Conservation (phyloP, 1,140 invertebrate genomes). For the Xylocopa sonorina region DNA sequence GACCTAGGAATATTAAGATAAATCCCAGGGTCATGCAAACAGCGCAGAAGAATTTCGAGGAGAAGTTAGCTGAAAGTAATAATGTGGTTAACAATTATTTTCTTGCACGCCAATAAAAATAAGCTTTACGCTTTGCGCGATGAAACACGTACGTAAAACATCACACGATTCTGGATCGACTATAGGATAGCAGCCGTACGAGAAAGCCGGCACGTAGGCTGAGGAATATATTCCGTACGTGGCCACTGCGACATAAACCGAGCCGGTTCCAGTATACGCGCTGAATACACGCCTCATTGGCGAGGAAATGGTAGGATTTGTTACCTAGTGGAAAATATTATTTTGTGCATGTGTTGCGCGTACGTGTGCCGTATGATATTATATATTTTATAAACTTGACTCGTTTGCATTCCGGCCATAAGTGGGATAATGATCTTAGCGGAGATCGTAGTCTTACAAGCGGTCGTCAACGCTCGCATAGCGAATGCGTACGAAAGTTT, state of each 20-base stretch:
- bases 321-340: constrained; percentile 69
- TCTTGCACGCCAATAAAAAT: too few species aligned
- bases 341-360: too few species aligned
- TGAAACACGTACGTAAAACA: constrained; percentile 75
- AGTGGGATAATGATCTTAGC: too few species aligned
- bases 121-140: background rate
- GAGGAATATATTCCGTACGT: constrained; percentile 78
- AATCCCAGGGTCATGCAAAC: constrained; percentile 83
- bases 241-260: constrained; percentile 85
- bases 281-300: constrained; percentile 82
- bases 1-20: constrained; percentile 84
- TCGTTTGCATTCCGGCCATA: too few species aligned
- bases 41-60: constrained; percentile 82
- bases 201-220: constrained; percentile 86
- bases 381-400: too few species aligned
- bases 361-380: too few species aligned
- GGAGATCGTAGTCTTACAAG: too few species aligned
- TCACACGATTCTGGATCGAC: constrained; percentile 79
- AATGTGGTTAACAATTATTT: background rate
- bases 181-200: constrained; percentile 85
- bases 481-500: too few species aligned
- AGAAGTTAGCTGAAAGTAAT: constrained; percentile 57
- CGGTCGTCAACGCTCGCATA: too few species aligned
- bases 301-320: constrained; percentile 44
- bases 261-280: constrained; percentile 85